Conservation (phyloP, 2,113 vertebrate genomes). For the Nyctereutes procyonoides region DNA sequence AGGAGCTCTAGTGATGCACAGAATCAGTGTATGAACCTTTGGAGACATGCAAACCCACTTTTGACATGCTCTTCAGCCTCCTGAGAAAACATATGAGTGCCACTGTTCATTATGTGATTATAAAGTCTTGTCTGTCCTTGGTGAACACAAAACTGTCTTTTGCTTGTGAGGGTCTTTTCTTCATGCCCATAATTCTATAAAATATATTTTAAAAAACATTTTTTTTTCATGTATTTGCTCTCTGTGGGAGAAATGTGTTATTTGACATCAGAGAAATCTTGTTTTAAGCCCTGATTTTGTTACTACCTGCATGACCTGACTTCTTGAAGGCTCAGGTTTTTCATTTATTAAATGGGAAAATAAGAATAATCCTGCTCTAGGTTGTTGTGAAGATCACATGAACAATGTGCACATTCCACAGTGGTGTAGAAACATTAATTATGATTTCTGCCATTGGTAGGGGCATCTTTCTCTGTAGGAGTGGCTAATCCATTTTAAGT, state of each 20-base stretch:
- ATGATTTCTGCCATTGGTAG: neutral
- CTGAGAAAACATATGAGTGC: neutral
- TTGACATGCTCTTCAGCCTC: neutral
- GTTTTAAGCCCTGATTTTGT: slow-evolving; percentile 15
- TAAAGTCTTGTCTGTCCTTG: neutral
- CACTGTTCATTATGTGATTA: rapidly evolving
- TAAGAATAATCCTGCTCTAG: neutral
- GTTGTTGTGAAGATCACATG: neutral
- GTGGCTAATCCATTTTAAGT: neutral
- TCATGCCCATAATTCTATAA: neutral
- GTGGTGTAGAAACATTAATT: neutral
- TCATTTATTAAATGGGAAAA: neutral
- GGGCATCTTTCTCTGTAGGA: neutral
- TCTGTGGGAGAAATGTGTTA: neutral
- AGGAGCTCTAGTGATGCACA: neutral
- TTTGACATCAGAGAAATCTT: neutral
- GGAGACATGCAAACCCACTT: neutral
- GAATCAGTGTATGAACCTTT: neutral
- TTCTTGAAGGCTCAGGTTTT: neutral
- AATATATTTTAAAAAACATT: neutral
- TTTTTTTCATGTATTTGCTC: neutral
- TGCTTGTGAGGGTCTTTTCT: neutral
- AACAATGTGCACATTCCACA: neutral
- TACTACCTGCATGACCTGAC: neutral
- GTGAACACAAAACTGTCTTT: neutral